Percentiles rank a stretch among this genome's conserved stretches.
phyloP scores from a whole-genome alignment of 2,113 vertebrate species.

The Eptesicus fuscus region DNA sequence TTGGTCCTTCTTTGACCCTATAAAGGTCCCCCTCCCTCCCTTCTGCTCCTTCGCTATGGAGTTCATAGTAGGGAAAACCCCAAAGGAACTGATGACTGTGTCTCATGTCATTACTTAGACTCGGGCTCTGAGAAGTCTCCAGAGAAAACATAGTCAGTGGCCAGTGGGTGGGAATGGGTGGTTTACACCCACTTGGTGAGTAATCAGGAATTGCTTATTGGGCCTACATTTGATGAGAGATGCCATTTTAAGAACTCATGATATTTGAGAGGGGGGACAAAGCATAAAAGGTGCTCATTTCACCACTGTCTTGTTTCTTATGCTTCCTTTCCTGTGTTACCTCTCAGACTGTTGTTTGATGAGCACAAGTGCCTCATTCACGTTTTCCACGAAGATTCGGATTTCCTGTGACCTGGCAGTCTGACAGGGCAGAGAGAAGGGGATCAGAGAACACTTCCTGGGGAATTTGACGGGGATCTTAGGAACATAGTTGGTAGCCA shows the following conservation, averaged over 20 bases:
- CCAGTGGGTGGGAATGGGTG: not conserved
- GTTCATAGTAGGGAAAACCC: not conserved
- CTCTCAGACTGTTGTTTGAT: not conserved
- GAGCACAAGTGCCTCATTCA: rapidly evolving
- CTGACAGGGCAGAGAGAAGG: no score
- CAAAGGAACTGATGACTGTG: not conserved
- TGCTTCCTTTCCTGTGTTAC: not conserved
- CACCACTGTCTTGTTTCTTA: rapidly evolving
- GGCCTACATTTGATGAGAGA: not conserved
- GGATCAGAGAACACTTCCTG: not conserved
- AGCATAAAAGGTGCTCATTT: not conserved
- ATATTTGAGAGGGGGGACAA: not conserved
- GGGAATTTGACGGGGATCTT: not conserved
- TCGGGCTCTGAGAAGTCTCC: not conserved
- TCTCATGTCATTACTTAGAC: not conserved
- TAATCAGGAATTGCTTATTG: not conserved
- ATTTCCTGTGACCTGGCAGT: not conserved
- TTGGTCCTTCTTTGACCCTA: slow-evolving; percentile 35
- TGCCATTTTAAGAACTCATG: not conserved
- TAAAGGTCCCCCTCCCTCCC: slow-evolving; percentile 6
- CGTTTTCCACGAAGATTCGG: rapidly evolving
- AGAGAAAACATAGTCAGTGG: not conserved
- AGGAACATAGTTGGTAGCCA: not conserved
- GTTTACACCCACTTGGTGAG: not conserved
- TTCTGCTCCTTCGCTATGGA: not conserved